A percentile compares a stretch with the other conserved stretches of the same genome.
These are phyloP conservation scores for Microcaecilia unicolor DNA, from an alignment of 2,797 vertebrate species.

Conservation along the genomic window DNA sequence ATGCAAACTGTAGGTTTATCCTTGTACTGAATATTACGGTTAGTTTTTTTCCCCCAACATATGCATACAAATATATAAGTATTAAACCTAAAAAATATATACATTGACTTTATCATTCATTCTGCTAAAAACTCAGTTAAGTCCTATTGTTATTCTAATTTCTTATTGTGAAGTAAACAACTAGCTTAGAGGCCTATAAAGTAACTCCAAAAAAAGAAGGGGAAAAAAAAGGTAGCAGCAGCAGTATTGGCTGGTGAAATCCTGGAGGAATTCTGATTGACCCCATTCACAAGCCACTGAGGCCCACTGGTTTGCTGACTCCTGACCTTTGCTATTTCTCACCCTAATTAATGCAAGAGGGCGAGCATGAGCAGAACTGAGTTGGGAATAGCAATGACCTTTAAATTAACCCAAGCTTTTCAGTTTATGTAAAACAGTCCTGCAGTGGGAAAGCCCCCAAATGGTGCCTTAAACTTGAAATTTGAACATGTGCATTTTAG, in stretches of 20 bases:
- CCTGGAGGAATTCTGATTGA: slow-evolving; percentile 11
- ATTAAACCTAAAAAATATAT: too few species aligned
- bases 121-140: neutral
- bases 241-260: slow-evolving; percentile 12
- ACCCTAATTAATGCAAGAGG: slow-evolving; percentile 39
- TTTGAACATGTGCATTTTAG: slow-evolving; percentile 10
- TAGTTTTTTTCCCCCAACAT: too few species aligned
- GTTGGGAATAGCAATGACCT: slow-evolving; percentile 34
- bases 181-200: rapidly evolving
- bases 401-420: slow-evolving; percentile 27
- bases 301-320: slow-evolving; percentile 22
- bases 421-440: slow-evolving; percentile 33
- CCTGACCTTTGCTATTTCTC: slow-evolving; percentile 43
- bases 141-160: neutral
- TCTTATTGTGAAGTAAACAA: neutral
- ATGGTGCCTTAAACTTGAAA: slow-evolving; percentile 20
- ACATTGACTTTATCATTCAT: too few species aligned
- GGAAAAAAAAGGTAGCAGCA: neutral
- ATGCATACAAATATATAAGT: too few species aligned
- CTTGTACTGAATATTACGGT: too few species aligned
- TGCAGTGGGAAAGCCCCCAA: neutral
- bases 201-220: neutral
- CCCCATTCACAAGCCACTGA: neutral
- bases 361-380: slow-evolving; percentile 9
- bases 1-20: too few species aligned